Base-by-base conservation (phyloP, 2,888 invertebrate species). In the Hydroisotoma schaefferi region DNA sequence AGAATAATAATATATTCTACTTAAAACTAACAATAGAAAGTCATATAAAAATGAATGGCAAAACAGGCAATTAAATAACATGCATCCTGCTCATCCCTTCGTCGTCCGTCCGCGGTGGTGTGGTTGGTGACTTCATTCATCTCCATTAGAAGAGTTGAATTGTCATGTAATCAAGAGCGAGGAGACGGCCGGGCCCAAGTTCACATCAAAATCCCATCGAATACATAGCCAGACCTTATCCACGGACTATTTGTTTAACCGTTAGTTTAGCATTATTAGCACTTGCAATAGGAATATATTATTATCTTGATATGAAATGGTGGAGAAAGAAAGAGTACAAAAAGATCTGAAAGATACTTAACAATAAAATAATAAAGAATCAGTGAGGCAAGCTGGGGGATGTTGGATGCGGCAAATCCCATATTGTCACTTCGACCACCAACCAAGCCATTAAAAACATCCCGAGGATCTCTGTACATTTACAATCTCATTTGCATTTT, bases 361-460 rank as follows among this genome's bases (percentile, higher is more conserved):
- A 46, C 23, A 40, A 15, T 40, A 40, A 18, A 15, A 20, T 33
- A 23, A 46, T 46, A 46, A 46, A 20, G 46, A 46, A 4, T 23
- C 8, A 23, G 46, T 10, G 23, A 46, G 46, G 56, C 47, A 57
- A 26, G 51, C 28, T 23, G 57, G 37, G 20, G 18, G 10, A 10
- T 15, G 46, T 47, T 61, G 63, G 63, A 65, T 62, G 63, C 63
- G 61, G 65, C 63, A 67, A 65, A 67, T 67, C 65, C 60, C 67
- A 67, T 69, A 67, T 69, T 69, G 65, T 69, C 65, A 69, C 65
- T 69, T 58, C 63, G 69, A 67, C 69, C 69, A 69, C 69, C 69
- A 67, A 63, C 69, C 61, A 64, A 40, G 57, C 61, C 52, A 57
- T 60, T 63, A 60, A 59, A 51, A 63, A 52, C 48, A 54, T 46